Evolutionary conservation across 2,888 invertebrate genomes (phyloP).

Genomic region (Noctua janthe): DNA sequence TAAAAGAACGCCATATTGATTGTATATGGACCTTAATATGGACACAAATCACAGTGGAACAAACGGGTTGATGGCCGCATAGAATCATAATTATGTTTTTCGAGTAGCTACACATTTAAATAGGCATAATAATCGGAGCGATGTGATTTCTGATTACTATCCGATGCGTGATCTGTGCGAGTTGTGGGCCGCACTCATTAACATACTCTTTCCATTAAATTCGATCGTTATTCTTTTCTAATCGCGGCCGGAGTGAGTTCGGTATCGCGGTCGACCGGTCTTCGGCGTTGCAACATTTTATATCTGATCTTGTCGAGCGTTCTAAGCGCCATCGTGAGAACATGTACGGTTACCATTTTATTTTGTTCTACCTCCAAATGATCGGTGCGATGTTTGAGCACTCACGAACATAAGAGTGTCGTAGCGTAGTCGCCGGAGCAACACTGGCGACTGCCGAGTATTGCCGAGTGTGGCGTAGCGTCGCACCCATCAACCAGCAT

Average conservation of each 20-base stretch:
- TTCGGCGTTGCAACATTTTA: constrained; percentile 82
- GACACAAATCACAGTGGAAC: constrained; percentile 63
- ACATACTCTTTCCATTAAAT: constrained; percentile 75
- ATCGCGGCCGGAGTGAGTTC: constrained; percentile 78
- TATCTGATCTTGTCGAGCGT: constrained; percentile 78
- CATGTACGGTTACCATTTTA: constrained; percentile 74
- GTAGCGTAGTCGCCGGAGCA: constrained; percentile 2
- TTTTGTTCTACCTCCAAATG: constrained; percentile 69
- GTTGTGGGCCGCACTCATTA: constrained; percentile 72
- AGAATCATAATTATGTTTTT: constrained; percentile 74
- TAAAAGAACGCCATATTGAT: constrained; percentile 26
- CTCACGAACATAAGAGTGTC: constrained; percentile 28
- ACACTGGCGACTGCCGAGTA: constrained; percentile 31
- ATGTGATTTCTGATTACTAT: constrained; percentile 74
- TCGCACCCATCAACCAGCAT: constrained; percentile 77
- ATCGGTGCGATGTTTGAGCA: constrained; percentile 61
- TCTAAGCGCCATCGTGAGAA: constrained; percentile 89
- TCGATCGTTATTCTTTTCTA: constrained; percentile 78
- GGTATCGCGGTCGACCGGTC: constrained; percentile 83
- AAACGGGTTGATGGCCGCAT: constrained; percentile 72
- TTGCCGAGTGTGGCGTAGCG: constrained; percentile 53
- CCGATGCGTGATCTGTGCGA: constrained; percentile 68
- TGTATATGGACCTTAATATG: constrained; percentile 31
- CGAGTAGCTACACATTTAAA: constrained; percentile 72
- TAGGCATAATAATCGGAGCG: constrained; percentile 73